Percentiles rank a stretch among this genome's conserved stretches.
Conservation (phyloP, 2,888 invertebrate species). For the Agrochola litura region DNA sequence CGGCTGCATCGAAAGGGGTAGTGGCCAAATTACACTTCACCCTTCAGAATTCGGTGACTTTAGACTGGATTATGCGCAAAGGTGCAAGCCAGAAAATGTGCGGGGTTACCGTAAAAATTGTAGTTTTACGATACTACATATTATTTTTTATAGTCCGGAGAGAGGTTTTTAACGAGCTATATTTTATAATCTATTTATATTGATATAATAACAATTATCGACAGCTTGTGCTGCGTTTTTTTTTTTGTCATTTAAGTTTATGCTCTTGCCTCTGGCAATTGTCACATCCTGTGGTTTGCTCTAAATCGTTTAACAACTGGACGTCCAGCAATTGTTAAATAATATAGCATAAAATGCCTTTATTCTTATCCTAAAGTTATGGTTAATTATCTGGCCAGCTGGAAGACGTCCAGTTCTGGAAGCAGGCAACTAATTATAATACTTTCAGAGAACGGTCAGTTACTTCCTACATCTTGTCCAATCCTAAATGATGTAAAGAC, state of each 20-base stretch:
- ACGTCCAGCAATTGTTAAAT: not conserved
- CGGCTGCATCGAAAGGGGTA: slow-evolving; percentile 77
- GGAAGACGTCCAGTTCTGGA: slow-evolving; percentile 9
- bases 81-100: slow-evolving; percentile 49
- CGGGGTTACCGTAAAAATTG: not conserved
- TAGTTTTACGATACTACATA: slow-evolving; percentile 23
- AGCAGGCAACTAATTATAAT: slow-evolving; percentile 7
- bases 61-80: slow-evolving; percentile 54
- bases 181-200: slow-evolving; percentile 19
- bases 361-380: not conserved
- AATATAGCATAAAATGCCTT: not conserved
- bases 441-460: not conserved
- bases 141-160: slow-evolving; percentile 31
- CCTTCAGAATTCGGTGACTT: slow-evolving; percentile 57
- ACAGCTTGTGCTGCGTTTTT: slow-evolving; percentile 8
- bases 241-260: slow-evolving; percentile 7
- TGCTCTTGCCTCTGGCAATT: not conserved
- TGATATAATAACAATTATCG: slow-evolving; percentile 13
- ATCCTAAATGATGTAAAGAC: not conserved
- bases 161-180: slow-evolving; percentile 24
- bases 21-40: slow-evolving; percentile 60
- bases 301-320: not conserved
- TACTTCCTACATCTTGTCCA: not conserved
- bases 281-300: slow-evolving; percentile 3
- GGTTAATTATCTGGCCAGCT: slow-evolving; percentile 16